Evolutionary conservation across 2,113 vertebrate species (phyloP), one percentile per base, ranked within the genome.

Genomic region (Rhinichthys klamathensis): DNA sequence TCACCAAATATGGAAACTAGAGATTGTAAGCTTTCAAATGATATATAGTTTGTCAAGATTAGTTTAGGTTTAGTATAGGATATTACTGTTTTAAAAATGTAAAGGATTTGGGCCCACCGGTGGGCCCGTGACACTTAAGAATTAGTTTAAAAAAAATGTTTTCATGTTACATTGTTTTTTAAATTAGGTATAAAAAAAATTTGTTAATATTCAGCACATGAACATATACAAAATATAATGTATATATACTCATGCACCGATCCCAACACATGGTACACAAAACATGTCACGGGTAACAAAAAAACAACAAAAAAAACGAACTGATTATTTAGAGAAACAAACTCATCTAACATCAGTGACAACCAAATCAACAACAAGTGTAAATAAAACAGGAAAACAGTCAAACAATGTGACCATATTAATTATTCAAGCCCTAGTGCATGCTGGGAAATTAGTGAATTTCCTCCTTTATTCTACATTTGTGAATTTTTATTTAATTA

Each of bases 401-500:
- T 73, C 12, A 46, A 73, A 73, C 70, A 46, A 73, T 73, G 21
- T 23, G n/a, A 73, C 70, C 32, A 7, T 25, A 73, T 73, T 73
- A 46, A 73, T 73, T 25, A 46, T 44, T 46, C 21, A 73, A 25
- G 5, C 70, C 38, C 70, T 6, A 46, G 12, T 73, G 70, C 70
- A 73, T 73, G 38, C 70, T 46, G 21, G 38, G 38, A 25, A 73
- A 73, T 44, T 32, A 11, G 69, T 44, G 16, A 2, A 54, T 54
- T 54, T 2, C 51, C 51, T 16, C 4, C 49, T 54, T 18, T 18
- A 54, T 54, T 54, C 16, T 18, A 6, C 49, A 15, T 16, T 16
- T 51, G 2, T 6, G 1, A 54, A 54, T 18, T 51, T 16, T 6
- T 16, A 51, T 51, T 51, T 51, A 51, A 16, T 51, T 51, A 51